Conservation (phyloP, 2,113 vertebrate species). For the Ochotona curzoniae region DNA sequence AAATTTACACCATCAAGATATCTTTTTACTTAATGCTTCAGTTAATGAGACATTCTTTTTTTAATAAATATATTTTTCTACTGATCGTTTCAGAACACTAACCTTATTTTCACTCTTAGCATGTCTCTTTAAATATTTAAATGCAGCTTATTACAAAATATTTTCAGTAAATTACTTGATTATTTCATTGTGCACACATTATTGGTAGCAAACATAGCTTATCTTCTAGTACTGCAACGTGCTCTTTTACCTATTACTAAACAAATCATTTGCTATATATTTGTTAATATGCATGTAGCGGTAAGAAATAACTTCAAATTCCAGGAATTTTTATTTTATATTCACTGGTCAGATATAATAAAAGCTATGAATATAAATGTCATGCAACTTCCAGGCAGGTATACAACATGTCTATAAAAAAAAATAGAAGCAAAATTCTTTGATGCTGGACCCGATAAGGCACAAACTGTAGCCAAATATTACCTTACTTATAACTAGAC, state of each 20-base stretch:
- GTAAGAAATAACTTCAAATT: slow-evolving; percentile 41
- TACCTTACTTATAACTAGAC: slow-evolving; percentile 58
- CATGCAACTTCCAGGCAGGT: slow-evolving; percentile 23
- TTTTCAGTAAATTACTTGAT: slow-evolving; percentile 63
- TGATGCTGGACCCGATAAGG: slow-evolving; percentile 25
- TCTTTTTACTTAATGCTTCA: slow-evolving; percentile 19
- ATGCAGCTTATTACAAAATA: slow-evolving; percentile 58
- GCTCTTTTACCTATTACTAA: slow-evolving; percentile 42
- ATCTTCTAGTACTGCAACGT: slow-evolving; percentile 38
- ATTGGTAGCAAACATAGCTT: slow-evolving; percentile 39
- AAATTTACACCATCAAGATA: slow-evolving; percentile 5
- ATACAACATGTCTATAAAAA: slow-evolving; percentile 1
- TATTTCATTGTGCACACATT: slow-evolving; percentile 14
- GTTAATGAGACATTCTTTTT: slow-evolving; percentile 61
- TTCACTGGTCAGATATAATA: not conserved
- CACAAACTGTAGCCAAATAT: slow-evolving; percentile 17
- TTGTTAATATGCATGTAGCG: not conserved
- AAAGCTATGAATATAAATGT: not conserved
- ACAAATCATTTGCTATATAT: slow-evolving; percentile 34
- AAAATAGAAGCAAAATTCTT: slow-evolving; percentile 24
- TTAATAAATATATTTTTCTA: slow-evolving; percentile 80
- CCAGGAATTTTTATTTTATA: slow-evolving; percentile 26
- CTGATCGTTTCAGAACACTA: slow-evolving; percentile 47
- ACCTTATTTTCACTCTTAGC: not conserved
- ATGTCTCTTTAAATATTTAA: slow-evolving; percentile 62